Conservation (phyloP, 2,888 invertebrate genomes). For the Sarcophaga carnaria region DNA sequence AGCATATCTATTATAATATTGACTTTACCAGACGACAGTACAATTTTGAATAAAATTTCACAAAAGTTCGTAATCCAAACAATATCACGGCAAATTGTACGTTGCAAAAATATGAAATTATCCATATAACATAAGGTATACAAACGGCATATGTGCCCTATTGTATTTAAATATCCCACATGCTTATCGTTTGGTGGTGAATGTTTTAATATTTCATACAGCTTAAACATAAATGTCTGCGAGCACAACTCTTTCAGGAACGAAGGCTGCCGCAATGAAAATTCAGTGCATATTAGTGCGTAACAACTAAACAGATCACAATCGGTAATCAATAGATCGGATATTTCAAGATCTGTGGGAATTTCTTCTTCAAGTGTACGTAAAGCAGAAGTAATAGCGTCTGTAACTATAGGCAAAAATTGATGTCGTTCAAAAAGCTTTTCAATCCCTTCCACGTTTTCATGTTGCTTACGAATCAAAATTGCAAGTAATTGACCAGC, state of each 20-base stretch:
- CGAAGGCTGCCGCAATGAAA: slow-evolving; percentile 69
- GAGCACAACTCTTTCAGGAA: slow-evolving; percentile 73
- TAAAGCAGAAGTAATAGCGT: slow-evolving; percentile 42
- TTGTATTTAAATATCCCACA: slow-evolving; percentile 72
- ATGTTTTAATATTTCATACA: slow-evolving; percentile 75
- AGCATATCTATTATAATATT: slow-evolving; percentile 66
- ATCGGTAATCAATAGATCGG: slow-evolving; percentile 64
- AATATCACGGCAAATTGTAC: slow-evolving; percentile 77
- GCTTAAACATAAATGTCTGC: slow-evolving; percentile 73
- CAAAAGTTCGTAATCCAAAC: slow-evolving; percentile 71
- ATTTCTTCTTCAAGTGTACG: slow-evolving; percentile 68
- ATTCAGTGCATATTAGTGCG: slow-evolving; percentile 72
- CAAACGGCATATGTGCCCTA: slow-evolving; percentile 77
- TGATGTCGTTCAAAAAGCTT: slow-evolving; percentile 71
- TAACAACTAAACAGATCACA: slow-evolving; percentile 75
- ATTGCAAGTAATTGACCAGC: slow-evolving; percentile 77
- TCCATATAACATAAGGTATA: slow-evolving; percentile 74
- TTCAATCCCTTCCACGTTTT: slow-evolving; percentile 45
- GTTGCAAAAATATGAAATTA: slow-evolving; percentile 75
- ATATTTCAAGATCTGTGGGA: slow-evolving; percentile 58
- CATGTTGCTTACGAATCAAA: slow-evolving; percentile 72
- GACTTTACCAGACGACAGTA: slow-evolving; percentile 32
- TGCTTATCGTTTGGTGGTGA: slow-evolving; percentile 53
- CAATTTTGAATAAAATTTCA: slow-evolving; percentile 62
- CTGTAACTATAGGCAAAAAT: slow-evolving; percentile 70